Evolutionary conservation across 2,888 invertebrate genomes (phyloP).

Genomic region (Heterodera filipjevi): DNA sequence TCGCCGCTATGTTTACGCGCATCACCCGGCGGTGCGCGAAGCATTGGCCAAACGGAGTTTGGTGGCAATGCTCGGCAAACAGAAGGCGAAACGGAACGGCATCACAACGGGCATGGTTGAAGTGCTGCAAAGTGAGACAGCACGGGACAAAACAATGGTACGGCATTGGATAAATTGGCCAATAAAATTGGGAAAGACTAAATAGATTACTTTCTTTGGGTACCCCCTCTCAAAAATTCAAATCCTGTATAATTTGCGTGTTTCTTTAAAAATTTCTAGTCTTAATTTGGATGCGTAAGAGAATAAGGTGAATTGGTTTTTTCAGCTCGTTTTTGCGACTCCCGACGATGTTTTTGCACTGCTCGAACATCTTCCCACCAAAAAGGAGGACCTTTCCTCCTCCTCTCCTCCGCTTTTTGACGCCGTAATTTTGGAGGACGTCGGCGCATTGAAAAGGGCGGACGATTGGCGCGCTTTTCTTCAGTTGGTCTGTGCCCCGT

Average conservation of each 20-base stretch:
- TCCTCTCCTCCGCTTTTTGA: not conserved
- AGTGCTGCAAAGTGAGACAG: not conserved
- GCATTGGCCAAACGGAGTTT: slow-evolving; percentile 2
- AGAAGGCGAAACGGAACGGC: not conserved
- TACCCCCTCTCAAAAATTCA: too few relatives aligned
- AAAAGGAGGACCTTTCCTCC: not conserved
- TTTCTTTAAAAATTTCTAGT: too few relatives aligned
- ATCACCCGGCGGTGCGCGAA: not conserved
- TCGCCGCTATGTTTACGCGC: not conserved
- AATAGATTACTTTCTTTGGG: too few relatives aligned
- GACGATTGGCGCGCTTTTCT: not conserved
- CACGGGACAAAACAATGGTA: not conserved
- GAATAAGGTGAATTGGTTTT: too few relatives aligned
- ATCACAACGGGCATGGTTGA: not conserved
- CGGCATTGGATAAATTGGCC: not conserved
- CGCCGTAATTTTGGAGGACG: not conserved
- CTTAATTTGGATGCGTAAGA: too few relatives aligned
- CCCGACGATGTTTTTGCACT: not conserved
- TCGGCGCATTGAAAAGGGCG: not conserved
- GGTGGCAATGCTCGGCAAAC: not conserved
- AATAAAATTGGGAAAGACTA: too few relatives aligned
- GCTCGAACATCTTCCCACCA: not conserved
- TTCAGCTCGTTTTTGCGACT: not conserved
- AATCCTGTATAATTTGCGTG: too few relatives aligned
- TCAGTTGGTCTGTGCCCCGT: not conserved